Conservation (phyloP, 2,888 invertebrate species). For the Agonopterix subpropinquella region DNA sequence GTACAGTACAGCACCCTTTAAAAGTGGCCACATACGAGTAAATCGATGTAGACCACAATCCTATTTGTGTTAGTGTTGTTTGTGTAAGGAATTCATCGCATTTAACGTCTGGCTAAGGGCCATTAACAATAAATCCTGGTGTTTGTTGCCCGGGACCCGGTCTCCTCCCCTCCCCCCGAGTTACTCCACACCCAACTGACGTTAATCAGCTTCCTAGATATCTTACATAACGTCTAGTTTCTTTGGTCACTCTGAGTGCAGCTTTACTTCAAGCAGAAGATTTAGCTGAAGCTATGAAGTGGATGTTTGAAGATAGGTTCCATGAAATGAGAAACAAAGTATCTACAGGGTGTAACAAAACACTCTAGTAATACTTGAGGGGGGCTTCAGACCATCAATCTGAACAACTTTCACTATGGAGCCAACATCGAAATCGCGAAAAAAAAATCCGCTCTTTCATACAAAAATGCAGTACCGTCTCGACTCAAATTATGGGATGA, state of each 20-base stretch:
- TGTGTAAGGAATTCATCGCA: constrained; percentile 48
- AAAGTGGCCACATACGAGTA: not conserved
- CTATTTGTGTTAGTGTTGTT: constrained; percentile 23
- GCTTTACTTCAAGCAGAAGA: not conserved
- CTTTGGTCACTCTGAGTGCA: not conserved
- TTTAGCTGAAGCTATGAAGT: not conserved
- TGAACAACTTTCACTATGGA: no score
- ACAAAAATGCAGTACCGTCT: no score
- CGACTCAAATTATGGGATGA: no score
- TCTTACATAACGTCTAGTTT: no score
- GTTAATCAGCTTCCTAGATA: constrained; percentile 55
- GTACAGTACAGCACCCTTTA: no score
- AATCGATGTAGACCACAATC: constrained; percentile 3
- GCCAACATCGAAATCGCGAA: no score
- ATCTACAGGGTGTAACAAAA: no score
- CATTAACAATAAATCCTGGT: constrained; percentile 65
- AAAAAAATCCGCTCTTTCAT: no score
- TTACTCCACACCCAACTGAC: constrained; percentile 39
- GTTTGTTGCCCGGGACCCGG: constrained; percentile 40
- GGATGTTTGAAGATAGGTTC: no score
- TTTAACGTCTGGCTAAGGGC: constrained; percentile 51
- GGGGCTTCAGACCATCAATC: no score
- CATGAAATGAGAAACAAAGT: no score
- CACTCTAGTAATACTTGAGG: no score
- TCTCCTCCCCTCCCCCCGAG: constrained; percentile 23